phyloP scores from a whole-genome alignment of 2,888 invertebrate species.

The Hyposoter didymator region DNA sequence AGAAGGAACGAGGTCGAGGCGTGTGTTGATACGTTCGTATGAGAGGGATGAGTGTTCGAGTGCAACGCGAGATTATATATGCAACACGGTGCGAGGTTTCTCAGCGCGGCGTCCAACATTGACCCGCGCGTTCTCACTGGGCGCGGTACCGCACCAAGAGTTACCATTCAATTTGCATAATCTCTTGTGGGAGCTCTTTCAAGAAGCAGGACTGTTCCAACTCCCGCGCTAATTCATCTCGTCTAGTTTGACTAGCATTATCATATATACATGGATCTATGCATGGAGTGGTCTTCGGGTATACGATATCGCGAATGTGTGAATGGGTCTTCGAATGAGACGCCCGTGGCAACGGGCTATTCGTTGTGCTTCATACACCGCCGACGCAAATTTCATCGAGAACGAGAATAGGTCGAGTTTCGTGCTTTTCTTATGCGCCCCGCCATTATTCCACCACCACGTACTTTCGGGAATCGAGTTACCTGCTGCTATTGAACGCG shows the following conservation, averaged over 20 bases:
- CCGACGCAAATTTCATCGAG: constrained; percentile 49
- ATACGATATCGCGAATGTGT: not conserved
- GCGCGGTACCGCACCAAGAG: constrained; percentile 55
- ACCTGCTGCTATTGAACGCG: constrained; percentile 36
- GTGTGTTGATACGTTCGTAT: not conserved
- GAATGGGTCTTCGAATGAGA: not conserved
- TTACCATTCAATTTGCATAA: constrained; percentile 71
- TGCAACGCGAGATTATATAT: constrained; percentile 3
- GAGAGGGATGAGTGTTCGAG: not conserved
- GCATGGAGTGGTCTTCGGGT: not conserved
- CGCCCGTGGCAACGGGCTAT: not conserved
- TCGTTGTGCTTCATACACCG: constrained; percentile 3
- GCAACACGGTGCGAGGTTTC: constrained; percentile 44
- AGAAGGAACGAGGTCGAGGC: not conserved
- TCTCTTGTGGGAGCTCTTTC: constrained; percentile 68
- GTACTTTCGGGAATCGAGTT: constrained; percentile 47
- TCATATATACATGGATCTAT: not conserved
- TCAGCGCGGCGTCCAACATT: constrained; percentile 42
- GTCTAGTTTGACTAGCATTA: constrained; percentile 32
- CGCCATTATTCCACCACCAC: constrained; percentile 32
- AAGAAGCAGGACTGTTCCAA: constrained; percentile 71
- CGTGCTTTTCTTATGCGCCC: constrained; percentile 48
- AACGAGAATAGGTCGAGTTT: constrained; percentile 37
- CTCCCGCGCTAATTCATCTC: constrained; percentile 61
- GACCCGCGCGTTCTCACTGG: constrained; percentile 57